Conservation (phyloP, 1,140 invertebrate species). For the Arion vulgaris region DNA sequence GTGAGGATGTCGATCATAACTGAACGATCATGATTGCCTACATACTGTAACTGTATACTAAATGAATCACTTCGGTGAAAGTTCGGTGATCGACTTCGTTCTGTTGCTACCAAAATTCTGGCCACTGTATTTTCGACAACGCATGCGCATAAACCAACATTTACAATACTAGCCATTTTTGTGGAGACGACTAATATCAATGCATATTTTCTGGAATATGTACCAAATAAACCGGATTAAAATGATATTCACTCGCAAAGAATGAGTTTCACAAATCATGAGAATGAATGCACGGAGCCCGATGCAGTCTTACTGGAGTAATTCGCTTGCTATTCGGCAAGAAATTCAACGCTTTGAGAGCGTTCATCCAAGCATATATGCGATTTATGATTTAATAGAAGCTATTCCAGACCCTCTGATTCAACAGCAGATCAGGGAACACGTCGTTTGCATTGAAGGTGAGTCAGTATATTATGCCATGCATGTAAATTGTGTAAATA, state of each 20-base stretch:
- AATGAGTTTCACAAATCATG: slow-evolving; percentile 53
- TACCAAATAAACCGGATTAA: slow-evolving; percentile 22
- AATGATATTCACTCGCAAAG: slow-evolving; percentile 44
- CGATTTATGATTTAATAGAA: slow-evolving; percentile 97
- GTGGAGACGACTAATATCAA: slow-evolving; percentile 32
- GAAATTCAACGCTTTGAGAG: slow-evolving; percentile 99
- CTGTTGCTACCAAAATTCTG: not conserved
- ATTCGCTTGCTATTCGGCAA: slow-evolving; percentile 93
- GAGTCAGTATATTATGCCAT: slow-evolving; percentile 68
- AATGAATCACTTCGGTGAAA: no score
- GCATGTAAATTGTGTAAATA: no score
- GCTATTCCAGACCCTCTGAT: slow-evolving; percentile 84
- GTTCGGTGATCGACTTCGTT: no score
- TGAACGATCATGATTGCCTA: no score
- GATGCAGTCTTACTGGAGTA: slow-evolving; percentile 74
- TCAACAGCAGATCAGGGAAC: slow-evolving; percentile 92
- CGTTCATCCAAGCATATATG: slow-evolving; percentile 98
- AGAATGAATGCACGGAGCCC: slow-evolving; percentile 72
- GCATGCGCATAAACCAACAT: slow-evolving; percentile 36
- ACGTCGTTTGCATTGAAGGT: slow-evolving; percentile 99
- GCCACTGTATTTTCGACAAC: slow-evolving; percentile 25
- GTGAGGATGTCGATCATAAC: no score
- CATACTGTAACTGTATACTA: no score
- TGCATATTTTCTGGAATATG: slow-evolving; percentile 22
- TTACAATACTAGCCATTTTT: slow-evolving; percentile 48